phyloP scores from a whole-genome alignment of 2,888 invertebrate species.

The Spisula solida region DNA sequence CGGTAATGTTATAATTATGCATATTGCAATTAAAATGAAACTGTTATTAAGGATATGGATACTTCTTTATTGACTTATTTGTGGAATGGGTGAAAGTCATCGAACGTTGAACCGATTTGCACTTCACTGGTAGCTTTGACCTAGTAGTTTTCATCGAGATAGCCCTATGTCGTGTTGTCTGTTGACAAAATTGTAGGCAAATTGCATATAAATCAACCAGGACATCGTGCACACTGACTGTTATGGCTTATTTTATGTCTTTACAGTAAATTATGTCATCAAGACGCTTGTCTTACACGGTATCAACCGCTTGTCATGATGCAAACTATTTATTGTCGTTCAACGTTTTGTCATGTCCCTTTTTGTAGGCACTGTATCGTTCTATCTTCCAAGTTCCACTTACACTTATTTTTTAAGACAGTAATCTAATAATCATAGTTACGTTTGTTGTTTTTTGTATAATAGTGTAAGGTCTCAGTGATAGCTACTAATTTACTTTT shows the following conservation, averaged over 20 bases:
- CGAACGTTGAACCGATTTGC: neutral
- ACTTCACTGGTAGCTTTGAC: neutral
- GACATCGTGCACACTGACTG: neutral
- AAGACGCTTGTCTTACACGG: neutral
- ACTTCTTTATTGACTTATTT: neutral
- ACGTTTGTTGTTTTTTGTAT: no score
- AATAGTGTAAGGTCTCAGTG: no score
- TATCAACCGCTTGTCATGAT: neutral
- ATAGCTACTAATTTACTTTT: no score
- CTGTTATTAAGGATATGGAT: neutral
- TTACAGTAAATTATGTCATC: neutral
- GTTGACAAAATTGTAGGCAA: neutral
- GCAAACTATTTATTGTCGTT: neutral
- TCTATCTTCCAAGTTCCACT: neutral
- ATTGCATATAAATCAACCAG: neutral
- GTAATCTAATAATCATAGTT: no score
- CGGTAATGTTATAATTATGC: conserved; percentile 11
- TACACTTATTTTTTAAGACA: no score
- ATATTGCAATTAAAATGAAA: conserved; percentile 1
- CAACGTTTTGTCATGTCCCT: neutral
- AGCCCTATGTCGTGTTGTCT: neutral
- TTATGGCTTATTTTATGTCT: neutral
- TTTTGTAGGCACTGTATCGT: neutral
- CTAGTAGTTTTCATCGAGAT: neutral
- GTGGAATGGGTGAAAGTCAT: neutral